phyloP scores from a whole-genome alignment of 2,113 vertebrate species.

The human region DNA sequence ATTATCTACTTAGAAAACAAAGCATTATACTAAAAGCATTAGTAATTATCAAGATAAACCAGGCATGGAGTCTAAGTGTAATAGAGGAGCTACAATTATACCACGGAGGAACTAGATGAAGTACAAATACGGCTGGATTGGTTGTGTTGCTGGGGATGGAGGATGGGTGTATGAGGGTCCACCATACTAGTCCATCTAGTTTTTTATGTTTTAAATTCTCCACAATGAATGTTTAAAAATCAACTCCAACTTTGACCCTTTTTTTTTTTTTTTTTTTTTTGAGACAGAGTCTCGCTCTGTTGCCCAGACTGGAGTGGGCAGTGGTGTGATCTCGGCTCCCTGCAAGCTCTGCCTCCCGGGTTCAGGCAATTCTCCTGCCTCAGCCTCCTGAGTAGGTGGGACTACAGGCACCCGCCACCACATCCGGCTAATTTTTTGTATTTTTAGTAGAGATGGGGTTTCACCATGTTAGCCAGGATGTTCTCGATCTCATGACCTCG shows the following conservation, averaged over 20 bases:
- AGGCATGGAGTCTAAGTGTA: background rate
- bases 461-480: too few species aligned
- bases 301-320: too few species aligned
- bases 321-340: too few species aligned
- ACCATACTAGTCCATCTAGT: background rate
- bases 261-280: too few species aligned
- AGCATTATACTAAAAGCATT: background rate
- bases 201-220: background rate
- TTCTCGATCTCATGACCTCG: too few species aligned
- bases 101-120: background rate
- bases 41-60: background rate
- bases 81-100: background rate
- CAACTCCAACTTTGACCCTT: background rate
- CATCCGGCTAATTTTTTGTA: too few species aligned
- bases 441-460: too few species aligned
- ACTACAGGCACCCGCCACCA: too few species aligned
- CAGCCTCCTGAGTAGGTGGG: too few species aligned
- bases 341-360: too few species aligned
- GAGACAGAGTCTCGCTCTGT: too few species aligned
- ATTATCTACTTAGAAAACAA: background rate
- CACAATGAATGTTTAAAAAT: background rate
- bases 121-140: background rate
- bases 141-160: background rate
- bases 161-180: background rate
- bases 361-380: too few species aligned